phyloP scores from a whole-genome alignment of 2,113 vertebrate genomes.

The Tichodroma muraria region DNA sequence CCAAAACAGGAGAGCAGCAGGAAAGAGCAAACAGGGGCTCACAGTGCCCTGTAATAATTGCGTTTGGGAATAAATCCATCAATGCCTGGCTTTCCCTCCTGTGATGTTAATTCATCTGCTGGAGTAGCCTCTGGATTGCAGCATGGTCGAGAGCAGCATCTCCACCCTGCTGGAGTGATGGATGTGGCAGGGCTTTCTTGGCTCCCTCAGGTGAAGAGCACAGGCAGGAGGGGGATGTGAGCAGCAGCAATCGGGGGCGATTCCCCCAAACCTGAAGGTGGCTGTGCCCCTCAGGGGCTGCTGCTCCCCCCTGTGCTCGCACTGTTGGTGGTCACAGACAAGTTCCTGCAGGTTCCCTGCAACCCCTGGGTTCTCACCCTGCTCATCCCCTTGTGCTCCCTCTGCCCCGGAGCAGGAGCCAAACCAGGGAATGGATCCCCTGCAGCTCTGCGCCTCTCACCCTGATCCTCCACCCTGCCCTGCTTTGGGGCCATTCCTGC shows the following conservation, averaged over 20 bases:
- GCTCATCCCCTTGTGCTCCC: not conserved
- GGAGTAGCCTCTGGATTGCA: not conserved
- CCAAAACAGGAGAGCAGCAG: not conserved
- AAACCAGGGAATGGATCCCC: accelerated
- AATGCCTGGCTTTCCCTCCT: not conserved
- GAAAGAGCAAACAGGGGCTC: not conserved
- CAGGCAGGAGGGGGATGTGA: not conserved
- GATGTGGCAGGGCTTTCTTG: not conserved
- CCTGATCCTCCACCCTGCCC: not conserved
- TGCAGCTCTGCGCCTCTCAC: not conserved
- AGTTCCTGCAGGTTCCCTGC: accelerated
- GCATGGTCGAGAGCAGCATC: accelerated
- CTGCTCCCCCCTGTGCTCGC: not conserved
- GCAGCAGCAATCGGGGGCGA: accelerated
- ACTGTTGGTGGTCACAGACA: accelerated
- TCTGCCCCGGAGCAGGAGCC: not conserved
- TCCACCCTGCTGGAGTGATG: not conserved
- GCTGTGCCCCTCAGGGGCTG: not conserved
- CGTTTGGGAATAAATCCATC: not conserved
- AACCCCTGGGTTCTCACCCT: accelerated
- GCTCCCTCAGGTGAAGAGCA: not conserved
- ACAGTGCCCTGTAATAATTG: not conserved
- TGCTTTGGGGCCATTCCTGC: accelerated
- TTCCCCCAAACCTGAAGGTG: accelerated
- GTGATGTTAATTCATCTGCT: not conserved